These are phyloP conservation scores for Myripristis jacobus DNA, from an alignment of 2,797 vertebrate genomes.

Conservation along the genomic window DNA sequence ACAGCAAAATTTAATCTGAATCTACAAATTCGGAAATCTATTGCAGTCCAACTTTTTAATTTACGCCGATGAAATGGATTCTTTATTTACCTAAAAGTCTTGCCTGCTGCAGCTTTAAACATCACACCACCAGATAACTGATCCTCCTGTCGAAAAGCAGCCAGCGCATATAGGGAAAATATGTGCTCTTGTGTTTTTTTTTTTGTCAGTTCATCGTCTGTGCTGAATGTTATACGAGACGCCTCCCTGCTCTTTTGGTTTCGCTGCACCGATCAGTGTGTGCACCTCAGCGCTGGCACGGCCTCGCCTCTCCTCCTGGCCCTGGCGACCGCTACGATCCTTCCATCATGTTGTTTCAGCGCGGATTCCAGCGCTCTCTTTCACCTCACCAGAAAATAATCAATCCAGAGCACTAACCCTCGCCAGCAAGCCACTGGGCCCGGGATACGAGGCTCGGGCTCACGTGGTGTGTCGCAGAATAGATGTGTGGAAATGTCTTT, in stretches of 20 bases:
- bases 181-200: neutral
- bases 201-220: neutral
- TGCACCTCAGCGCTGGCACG: slow-evolving; percentile 21
- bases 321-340: neutral
- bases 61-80: no score
- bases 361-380: slow-evolving; percentile 13
- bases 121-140: neutral
- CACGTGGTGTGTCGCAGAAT: slow-evolving; percentile 1
- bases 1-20: no score
- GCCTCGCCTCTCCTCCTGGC: slow-evolving; percentile 2
- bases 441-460: neutral
- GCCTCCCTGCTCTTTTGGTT: neutral
- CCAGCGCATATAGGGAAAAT: neutral
- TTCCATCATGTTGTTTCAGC: slow-evolving; percentile 35
- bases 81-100: no score
- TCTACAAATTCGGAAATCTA: no score
- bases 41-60: no score
- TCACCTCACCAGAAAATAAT: slow-evolving; percentile 34
- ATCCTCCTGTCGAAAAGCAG: neutral
- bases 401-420: slow-evolving; percentile 27
- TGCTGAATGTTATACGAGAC: neutral
- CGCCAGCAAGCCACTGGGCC: neutral
- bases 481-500: neutral
- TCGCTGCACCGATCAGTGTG: neutral
- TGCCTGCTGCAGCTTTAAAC: no score